A percentile compares a stretch with the other conserved stretches of the same genome.
phyloP scores from a whole-genome alignment of 2,888 invertebrate species.

The Apamea anceps region DNA sequence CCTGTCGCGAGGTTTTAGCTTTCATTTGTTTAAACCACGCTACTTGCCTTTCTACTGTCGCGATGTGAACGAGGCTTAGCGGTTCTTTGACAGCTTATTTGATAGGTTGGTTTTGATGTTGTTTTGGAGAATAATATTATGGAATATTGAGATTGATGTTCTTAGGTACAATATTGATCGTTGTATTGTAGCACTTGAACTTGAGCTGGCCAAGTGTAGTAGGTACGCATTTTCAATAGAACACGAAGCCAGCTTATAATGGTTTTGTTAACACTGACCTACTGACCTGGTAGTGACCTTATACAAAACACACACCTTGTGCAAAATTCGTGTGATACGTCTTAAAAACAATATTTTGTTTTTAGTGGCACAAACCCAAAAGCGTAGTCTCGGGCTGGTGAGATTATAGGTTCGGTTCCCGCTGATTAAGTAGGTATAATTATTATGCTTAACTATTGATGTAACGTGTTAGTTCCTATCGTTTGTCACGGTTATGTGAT shows the following conservation, averaged over 20 bases:
- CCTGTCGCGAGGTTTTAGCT: conserved; percentile 10
- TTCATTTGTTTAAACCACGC: conserved; percentile 25
- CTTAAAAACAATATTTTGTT: no score
- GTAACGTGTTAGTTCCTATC: no score
- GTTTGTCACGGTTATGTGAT: no score
- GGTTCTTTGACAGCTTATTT: not conserved
- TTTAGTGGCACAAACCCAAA: no score
- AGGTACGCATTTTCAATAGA: no score
- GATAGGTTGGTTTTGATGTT: not conserved
- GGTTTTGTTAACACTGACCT: no score
- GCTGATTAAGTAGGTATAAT: no score
- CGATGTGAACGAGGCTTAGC: not conserved
- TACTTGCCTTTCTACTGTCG: conserved; percentile 6
- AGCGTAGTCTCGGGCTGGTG: no score
- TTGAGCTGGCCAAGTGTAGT: not conserved
- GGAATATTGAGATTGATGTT: not conserved
- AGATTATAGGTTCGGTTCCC: not conserved
- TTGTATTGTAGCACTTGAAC: not conserved
- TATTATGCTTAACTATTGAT: not conserved
- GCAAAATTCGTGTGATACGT: no score
- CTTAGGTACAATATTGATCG: not conserved
- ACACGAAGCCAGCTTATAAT: no score
- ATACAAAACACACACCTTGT: not conserved
- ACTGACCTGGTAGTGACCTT: no score
- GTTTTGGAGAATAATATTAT: not conserved